phyloP scores from a whole-genome alignment of 1,140 invertebrate species.

The Anthonomus grandis region DNA sequence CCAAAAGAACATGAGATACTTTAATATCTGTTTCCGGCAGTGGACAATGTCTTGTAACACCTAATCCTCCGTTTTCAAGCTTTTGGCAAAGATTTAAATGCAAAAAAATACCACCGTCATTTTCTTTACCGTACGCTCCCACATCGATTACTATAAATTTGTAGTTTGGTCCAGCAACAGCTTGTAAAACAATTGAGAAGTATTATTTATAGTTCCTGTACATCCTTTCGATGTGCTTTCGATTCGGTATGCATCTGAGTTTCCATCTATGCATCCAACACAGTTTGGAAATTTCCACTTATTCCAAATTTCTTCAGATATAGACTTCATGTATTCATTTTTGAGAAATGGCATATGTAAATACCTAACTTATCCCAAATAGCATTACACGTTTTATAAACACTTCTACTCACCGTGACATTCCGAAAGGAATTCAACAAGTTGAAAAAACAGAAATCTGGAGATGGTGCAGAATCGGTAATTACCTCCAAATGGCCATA shows the following conservation, averaged over 20 bases:
- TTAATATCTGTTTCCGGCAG: not conserved
- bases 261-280: too few species aligned
- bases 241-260: too few species aligned
- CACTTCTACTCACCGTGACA: constrained; percentile 25
- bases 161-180: too few species aligned
- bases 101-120: constrained; percentile 43
- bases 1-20: not conserved
- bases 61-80: not conserved
- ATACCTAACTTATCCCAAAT: too few species aligned
- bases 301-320: too few species aligned
- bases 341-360: too few species aligned
- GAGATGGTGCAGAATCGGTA: too few species aligned
- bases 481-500: constrained; percentile 16
- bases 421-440: constrained; percentile 22
- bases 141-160: constrained; percentile 48
- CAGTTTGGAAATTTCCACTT: too few species aligned
- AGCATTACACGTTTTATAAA: constrained; percentile 40
- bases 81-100: not conserved
- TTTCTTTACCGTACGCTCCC: constrained; percentile 49
- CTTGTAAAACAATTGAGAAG: too few species aligned
- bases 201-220: too few species aligned
- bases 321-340: too few species aligned
- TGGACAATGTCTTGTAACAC: not conserved
- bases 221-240: too few species aligned
- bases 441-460: constrained; percentile 5